A percentile compares a stretch with the other conserved stretches of the same genome.
These are phyloP conservation scores for Hystrix brachyura DNA, from an alignment of 2,113 vertebrate species.

Conservation along the genomic window DNA sequence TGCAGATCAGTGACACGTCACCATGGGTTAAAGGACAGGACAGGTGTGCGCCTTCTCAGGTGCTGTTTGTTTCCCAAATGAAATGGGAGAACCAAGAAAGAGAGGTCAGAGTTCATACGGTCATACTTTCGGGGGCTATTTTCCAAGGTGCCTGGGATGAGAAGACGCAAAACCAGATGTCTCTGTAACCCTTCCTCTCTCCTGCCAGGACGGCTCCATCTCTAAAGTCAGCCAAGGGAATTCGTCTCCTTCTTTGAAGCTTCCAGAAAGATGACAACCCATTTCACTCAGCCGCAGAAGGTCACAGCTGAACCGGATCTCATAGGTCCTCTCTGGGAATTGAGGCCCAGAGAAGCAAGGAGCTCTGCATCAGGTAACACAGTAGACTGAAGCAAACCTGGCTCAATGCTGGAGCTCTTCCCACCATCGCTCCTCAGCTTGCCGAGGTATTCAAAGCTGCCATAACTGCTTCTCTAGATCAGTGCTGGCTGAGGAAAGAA, in stretches of 20 bases:
- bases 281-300: background rate
- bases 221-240: background rate
- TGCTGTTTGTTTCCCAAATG: background rate
- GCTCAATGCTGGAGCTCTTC: background rate
- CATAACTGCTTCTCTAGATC: background rate
- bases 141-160: background rate
- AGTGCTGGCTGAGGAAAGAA: background rate
- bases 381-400: background rate
- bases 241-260: background rate
- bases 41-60: constrained; percentile 43
- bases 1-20: constrained; percentile 82
- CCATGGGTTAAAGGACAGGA: constrained; percentile 81
- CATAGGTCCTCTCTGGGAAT: background rate
- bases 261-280: background rate
- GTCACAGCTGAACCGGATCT: background rate
- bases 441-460: background rate
- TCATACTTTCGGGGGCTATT: background rate
- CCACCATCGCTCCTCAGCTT: background rate
- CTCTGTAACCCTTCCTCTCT: background rate
- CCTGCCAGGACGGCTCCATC: background rate
- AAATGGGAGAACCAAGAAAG: background rate
- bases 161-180: background rate
- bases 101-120: background rate
- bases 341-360: background rate
- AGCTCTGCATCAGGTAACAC: background rate